Evolutionary conservation across 2,113 vertebrate genomes (phyloP).

Genomic region (Hiodon tergisus): DNA sequence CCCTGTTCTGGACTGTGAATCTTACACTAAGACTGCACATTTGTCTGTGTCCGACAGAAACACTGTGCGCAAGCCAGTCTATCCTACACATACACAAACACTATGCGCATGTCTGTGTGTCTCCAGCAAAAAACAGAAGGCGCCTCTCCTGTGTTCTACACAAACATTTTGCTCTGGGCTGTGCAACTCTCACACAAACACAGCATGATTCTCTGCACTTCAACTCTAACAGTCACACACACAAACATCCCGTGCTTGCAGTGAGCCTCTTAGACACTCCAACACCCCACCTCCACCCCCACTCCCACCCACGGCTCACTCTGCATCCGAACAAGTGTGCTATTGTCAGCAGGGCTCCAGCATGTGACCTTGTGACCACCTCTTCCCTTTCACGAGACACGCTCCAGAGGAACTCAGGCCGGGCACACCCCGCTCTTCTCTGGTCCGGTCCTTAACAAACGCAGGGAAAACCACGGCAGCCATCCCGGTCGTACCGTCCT

Average conservation of each 20-base stretch:
- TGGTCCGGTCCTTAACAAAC: too few relatives aligned
- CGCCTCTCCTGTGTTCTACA: not conserved
- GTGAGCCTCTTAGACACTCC: not conserved
- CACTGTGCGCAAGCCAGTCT: not conserved
- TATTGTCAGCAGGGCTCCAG: conserved; percentile 5
- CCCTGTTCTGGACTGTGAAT: not conserved
- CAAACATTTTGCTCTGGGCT: not conserved
- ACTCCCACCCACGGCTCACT: not conserved
- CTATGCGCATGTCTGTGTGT: not conserved
- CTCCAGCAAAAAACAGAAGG: not conserved
- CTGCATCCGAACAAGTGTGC: not conserved
- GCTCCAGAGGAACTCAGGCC: not conserved
- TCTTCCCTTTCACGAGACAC: not conserved
- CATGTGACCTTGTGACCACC: conserved; percentile 17
- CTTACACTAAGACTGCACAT: not conserved
- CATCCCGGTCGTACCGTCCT: too few relatives aligned
- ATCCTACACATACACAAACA: not conserved
- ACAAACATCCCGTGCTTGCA: not conserved
- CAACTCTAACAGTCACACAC: not conserved
- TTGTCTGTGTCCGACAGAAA: not conserved
- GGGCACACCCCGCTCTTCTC: too few relatives aligned
- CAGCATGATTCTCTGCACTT: not conserved
- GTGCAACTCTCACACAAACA: not conserved
- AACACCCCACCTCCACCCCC: not conserved
- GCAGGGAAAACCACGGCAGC: too few relatives aligned